Evolutionary conservation across 2,888 invertebrate genomes (phyloP).

Genomic region (Andrena dorsata): DNA sequence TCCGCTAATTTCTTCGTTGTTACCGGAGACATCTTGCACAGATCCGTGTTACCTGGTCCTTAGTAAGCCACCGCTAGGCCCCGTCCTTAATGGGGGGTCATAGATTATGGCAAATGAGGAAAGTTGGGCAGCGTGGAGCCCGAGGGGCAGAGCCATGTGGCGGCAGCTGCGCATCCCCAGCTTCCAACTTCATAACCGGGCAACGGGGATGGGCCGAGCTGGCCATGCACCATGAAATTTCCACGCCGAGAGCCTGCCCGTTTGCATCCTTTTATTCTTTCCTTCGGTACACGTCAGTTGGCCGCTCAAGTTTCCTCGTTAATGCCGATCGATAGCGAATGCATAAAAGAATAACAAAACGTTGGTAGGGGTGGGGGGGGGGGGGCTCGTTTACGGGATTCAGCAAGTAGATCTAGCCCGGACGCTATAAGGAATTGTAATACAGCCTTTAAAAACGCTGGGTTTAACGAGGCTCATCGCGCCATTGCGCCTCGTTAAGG

Average conservation of each 20-base stretch:
- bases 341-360: conserved; percentile 63
- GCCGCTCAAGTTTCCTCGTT: conserved; percentile 64
- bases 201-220: conserved; percentile 72
- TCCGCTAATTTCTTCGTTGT: conserved; percentile 76
- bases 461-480: conserved; percentile 13
- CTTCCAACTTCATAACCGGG: conserved; percentile 81
- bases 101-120: conserved; percentile 84
- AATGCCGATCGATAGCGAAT: conserved; percentile 62
- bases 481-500: conserved; percentile 36
- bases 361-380: not conserved
- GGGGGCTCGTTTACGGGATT: conserved; percentile 25
- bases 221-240: conserved; percentile 76
- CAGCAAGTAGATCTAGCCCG: conserved; percentile 25
- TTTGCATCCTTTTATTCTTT: conserved; percentile 56
- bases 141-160: conserved; percentile 76
- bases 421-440: not conserved
- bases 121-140: conserved; percentile 76
- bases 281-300: conserved; percentile 28
- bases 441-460: not conserved
- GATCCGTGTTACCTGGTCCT: conserved; percentile 75
- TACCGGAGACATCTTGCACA: conserved; percentile 75
- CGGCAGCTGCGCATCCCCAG: conserved; percentile 80
- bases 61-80: conserved; percentile 68
- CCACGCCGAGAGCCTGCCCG: conserved; percentile 64
- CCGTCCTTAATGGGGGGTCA: conserved; percentile 82